Base-by-base conservation (phyloP, 2,797 vertebrate genomes). In the Silurus aristotelis region DNA sequence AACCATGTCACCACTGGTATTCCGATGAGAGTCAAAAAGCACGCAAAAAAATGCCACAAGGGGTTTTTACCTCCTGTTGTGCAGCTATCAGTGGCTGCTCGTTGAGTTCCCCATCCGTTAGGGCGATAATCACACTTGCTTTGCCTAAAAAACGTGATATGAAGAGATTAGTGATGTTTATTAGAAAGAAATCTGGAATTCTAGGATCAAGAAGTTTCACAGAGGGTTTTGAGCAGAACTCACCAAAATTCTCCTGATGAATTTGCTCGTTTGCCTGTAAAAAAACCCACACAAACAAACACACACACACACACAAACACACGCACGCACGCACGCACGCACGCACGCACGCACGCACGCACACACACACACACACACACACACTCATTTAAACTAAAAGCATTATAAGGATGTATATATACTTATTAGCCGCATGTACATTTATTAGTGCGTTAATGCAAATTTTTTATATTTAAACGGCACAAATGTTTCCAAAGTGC, bases 201-300 rank as follows among this genome's bases (percentile, higher is more conserved):
- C 14, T 60, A 43, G 31, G 1, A 43, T 43, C 27, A 38, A 31
- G 22, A 22, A 22, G 46, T 20, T n/a, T 83, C 38, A 27, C 0
- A 3, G 60, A 3, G 27, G 15, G 83, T 15, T 1, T 75, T 7
- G 48, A 67, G 12, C 19, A 60, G 60, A 10, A 58, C 95, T 89
- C 93, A 98, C 97, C 92, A 73, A 93, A 92, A 83, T 95, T 95
- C 84, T 94, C 95, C 0, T 90, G 90, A 80, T 89, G 22, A 86
- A 99, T 98, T 92, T 98, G 96, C 83, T 97, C 95, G 67, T 96
- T 98, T 81, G 96, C 97, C 97, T 99, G 93, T 38, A 86, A 90
- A 87, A 3, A 52, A 90, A 14, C 80, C 83, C 64, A 70, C 20
- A 63, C 38, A 78, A 14, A 56, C 22, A 73, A 1, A 71, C 20